These are phyloP conservation scores for Lophura nycthemera DNA, from an alignment of 2,113 vertebrate species.

Conservation along the genomic window DNA sequence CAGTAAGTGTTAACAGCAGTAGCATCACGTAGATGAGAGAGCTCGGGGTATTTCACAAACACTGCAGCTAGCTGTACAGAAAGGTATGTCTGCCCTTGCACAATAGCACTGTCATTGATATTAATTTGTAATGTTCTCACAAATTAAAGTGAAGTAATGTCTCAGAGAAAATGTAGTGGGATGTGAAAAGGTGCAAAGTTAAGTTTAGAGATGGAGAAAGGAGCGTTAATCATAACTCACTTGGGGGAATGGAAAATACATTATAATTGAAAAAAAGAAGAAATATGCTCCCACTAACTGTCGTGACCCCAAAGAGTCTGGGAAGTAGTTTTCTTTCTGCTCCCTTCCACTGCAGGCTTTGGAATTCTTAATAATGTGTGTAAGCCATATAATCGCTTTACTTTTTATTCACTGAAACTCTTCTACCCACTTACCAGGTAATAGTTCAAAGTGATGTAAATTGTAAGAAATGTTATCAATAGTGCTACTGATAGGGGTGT, in stretches of 20 bases:
- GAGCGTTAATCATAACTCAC: fast-evolving
- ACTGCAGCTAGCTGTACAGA: neutral
- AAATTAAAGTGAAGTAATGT: neutral
- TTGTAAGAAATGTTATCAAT: neutral
- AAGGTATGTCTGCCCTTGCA: neutral
- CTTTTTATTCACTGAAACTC: neutral
- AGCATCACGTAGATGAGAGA: neutral
- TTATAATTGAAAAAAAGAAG: neutral
- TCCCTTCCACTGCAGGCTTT: neutral
- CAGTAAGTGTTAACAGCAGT: neutral
- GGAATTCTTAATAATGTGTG: neutral
- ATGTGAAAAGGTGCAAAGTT: neutral
- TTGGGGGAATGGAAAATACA: fast-evolving
- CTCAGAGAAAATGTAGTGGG: neutral
- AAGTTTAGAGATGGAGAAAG: neutral
- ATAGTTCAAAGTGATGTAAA: neutral
- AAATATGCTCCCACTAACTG: neutral
- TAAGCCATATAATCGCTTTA: neutral
- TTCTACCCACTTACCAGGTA: neutral
- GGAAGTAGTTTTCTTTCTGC: neutral
- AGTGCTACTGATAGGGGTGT: neutral
- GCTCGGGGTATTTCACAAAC: fast-evolving
- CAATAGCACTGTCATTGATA: neutral
- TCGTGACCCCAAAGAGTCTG: neutral
- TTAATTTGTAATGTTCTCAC: neutral